Percentiles rank a stretch among this genome's conserved stretches.
phyloP scores from a whole-genome alignment of 1,140 invertebrate genomes.

The Camponotus pennsylvanicus region DNA sequence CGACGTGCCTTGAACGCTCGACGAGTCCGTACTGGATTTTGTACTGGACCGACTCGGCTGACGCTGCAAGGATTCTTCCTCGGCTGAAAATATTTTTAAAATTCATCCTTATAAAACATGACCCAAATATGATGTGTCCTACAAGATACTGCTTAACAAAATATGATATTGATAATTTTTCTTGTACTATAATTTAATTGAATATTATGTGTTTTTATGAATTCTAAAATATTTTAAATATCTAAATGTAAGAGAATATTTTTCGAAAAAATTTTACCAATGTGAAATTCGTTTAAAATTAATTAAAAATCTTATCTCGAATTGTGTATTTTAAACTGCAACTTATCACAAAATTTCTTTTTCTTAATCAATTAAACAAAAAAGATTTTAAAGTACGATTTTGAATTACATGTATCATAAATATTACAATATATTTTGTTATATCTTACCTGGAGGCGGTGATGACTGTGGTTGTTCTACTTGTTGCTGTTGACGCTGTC shows the following conservation, averaged over 20 bases:
- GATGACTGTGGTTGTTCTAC: conserved; percentile 78
- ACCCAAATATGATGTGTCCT: background rate
- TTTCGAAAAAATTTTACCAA: conserved; percentile 2
- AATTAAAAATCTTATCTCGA: background rate
- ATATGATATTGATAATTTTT: background rate
- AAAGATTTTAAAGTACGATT: background rate
- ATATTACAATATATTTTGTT: conserved; percentile 1
- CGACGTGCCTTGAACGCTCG: conserved; percentile 77
- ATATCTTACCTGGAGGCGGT: conserved; percentile 72
- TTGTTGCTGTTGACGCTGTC: conserved; percentile 88
- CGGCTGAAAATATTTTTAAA: conserved; percentile 49
- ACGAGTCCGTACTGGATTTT: conserved; percentile 79
- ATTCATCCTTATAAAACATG: background rate
- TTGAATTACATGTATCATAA: background rate
- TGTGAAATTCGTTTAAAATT: background rate
- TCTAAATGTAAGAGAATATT: background rate
- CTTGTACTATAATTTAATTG: background rate
- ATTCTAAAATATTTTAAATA: background rate
- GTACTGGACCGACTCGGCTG: conserved; percentile 86
- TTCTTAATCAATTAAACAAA: background rate
- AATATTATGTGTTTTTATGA: background rate
- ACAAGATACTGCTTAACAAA: background rate
- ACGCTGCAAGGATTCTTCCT: conserved; percentile 85
- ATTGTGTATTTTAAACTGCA: background rate
- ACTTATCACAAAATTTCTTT: background rate